Evolutionary conservation across 2,888 invertebrate species (phyloP).

Genomic region (Trypoxylon attenuatum): DNA sequence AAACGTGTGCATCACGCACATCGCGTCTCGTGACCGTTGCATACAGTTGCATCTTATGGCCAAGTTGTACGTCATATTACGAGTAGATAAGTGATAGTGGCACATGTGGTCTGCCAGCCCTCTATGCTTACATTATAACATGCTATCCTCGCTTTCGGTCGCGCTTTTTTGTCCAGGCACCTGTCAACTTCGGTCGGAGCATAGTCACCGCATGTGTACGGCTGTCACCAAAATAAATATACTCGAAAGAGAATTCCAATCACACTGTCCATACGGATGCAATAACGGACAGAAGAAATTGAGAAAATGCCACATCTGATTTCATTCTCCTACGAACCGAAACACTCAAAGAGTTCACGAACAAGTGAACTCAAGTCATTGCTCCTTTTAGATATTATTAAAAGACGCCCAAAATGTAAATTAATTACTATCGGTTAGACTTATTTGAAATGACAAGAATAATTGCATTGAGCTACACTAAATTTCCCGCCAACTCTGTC

Average conservation of each 20-base stretch:
- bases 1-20: slow-evolving; percentile 22
- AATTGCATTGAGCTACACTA: too few species aligned
- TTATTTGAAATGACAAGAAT: too few species aligned
- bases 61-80: slow-evolving; percentile 64
- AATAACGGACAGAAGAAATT: slow-evolving; percentile 49
- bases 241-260: slow-evolving; percentile 62
- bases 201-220: slow-evolving; percentile 64
- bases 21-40: too few species aligned
- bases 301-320: too few species aligned
- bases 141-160: slow-evolving; percentile 51
- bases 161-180: slow-evolving; percentile 69
- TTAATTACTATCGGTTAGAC: too few species aligned
- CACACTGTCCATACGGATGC: slow-evolving; percentile 65
- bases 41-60: slow-evolving; percentile 52
- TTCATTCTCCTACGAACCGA: too few species aligned
- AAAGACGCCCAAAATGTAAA: too few species aligned
- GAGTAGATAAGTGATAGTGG: slow-evolving; percentile 70
- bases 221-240: slow-evolving; percentile 68
- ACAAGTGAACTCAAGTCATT: too few species aligned
- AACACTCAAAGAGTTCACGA: slow-evolving; percentile 9
- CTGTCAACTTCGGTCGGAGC: slow-evolving; percentile 71
- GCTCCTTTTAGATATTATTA: too few species aligned
- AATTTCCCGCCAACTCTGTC: too few species aligned
- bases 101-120: slow-evolving; percentile 73
- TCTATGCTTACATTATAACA: slow-evolving; percentile 68